Percentiles rank a stretch among this genome's conserved stretches.
Evolutionary conservation across 2,797 vertebrate species (phyloP).

Genomic region (Tadarida brasiliensis): DNA sequence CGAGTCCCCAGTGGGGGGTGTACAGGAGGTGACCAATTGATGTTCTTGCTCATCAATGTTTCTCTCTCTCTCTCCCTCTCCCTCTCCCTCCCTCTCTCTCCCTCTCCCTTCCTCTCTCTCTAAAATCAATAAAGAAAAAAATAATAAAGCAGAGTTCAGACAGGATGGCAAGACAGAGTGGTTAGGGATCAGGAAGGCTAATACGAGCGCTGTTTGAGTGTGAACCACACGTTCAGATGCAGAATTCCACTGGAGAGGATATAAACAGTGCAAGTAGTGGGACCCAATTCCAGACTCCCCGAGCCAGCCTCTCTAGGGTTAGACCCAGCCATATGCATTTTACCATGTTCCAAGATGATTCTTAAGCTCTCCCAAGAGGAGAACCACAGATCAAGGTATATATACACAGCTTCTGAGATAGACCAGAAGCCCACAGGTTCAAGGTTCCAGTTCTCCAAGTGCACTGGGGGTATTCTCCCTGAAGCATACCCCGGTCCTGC

Average conservation of each 20-base stretch:
- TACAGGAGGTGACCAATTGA: too few relatives aligned
- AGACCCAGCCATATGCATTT: neutral
- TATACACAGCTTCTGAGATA: neutral
- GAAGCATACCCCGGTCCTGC: neutral
- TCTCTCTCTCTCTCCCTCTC: too few relatives aligned
- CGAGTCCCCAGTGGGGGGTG: too few relatives aligned
- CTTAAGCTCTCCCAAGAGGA: neutral
- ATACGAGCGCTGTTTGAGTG: neutral
- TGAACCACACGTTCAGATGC: neutral
- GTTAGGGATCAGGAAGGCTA: neutral
- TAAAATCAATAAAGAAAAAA: too few relatives aligned
- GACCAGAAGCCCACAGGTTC: neutral
- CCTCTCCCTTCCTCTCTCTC: too few relatives aligned
- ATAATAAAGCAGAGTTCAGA: neutral
- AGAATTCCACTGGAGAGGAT: fast-evolving
- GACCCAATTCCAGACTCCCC: neutral
- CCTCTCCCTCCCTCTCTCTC: too few relatives aligned
- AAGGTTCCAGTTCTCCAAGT: neutral
- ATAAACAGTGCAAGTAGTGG: neutral
- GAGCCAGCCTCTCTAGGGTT: neutral
- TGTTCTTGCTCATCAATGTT: too few relatives aligned
- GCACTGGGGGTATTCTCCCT: neutral
- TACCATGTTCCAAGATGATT: neutral
- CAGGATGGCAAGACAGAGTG: neutral
- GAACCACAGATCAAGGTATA: neutral